Conservation (phyloP, 64 coral and sea anemone genomes). For the Catalaphyllia jardinei region DNA sequence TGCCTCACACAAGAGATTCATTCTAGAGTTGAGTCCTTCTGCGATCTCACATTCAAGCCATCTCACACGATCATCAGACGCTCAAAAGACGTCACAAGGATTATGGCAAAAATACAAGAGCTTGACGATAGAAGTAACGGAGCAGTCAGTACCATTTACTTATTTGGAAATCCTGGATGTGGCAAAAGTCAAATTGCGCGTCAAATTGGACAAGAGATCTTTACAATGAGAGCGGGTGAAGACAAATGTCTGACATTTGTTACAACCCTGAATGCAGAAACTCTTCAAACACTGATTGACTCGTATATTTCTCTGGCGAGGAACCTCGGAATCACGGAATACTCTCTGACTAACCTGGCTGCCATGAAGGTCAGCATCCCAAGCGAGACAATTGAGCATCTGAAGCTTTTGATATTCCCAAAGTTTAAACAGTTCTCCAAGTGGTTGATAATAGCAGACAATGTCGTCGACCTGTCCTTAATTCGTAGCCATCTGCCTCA, state of each 20-base stretch:
- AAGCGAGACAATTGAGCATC: not conserved
- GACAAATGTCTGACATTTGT: not conserved
- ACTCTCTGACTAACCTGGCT: not conserved
- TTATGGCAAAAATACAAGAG: not conserved
- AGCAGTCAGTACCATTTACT: no score
- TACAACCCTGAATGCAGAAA: not conserved
- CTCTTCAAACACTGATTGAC: not conserved
- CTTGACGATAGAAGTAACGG: not conserved
- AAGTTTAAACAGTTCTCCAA: not conserved
- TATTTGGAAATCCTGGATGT: slow-evolving; percentile 11
- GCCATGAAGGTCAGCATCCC: not conserved
- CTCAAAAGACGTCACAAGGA: not conserved
- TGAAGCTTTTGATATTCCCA: not conserved
- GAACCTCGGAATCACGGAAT: slow-evolving; percentile 13
- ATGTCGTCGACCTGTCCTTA: not conserved
- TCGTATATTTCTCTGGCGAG: slow-evolving; percentile 23
- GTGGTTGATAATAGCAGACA: slow-evolving; percentile 49
- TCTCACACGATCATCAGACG: not conserved
- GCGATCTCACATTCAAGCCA: not conserved
- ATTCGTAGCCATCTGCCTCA: slow-evolving; percentile 13
- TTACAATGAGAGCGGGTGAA: not conserved
- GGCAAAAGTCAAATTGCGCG: slow-evolving; percentile 9
- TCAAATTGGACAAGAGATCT: not conserved
- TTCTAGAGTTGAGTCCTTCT: not conserved
- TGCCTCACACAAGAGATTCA: not conserved